Evolutionary conservation across 2,888 invertebrate species (phyloP).

Genomic region (Creontiades dilutus): DNA sequence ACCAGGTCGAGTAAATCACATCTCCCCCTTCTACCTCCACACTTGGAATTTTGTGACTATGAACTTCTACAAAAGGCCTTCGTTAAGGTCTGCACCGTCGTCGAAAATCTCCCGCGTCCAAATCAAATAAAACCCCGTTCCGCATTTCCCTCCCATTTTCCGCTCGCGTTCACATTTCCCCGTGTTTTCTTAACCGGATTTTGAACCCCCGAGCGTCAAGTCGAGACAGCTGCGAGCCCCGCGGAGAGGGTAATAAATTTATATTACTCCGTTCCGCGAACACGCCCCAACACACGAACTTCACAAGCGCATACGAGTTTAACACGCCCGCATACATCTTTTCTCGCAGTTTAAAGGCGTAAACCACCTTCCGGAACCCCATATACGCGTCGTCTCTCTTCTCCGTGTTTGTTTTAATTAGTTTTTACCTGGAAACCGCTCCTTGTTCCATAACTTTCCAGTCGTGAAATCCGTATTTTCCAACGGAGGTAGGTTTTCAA

Average conservation of each 20-base stretch:
- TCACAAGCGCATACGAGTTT: neutral
- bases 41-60: neutral
- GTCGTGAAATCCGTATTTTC: constrained; percentile 9
- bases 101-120: neutral
- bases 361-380: neutral
- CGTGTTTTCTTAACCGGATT: neutral
- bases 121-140: constrained; percentile 12
- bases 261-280: neutral
- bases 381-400: neutral
- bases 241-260: neutral
- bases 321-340: neutral
- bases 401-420: constrained; percentile 2
- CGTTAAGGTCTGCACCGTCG: neutral
- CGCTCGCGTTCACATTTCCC: neutral
- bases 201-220: constrained; percentile 4
- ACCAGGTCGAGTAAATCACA: neutral
- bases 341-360: neutral
- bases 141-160: neutral
- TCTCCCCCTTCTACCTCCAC: neutral
- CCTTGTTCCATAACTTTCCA: neutral
- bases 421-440: neutral
- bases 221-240: constrained; percentile 1
- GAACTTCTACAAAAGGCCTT: neutral
- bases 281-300: neutral
- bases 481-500: constrained; percentile 19